Conservation (phyloP, 2,888 invertebrate genomes). For the Temnothorax ravouxi region DNA sequence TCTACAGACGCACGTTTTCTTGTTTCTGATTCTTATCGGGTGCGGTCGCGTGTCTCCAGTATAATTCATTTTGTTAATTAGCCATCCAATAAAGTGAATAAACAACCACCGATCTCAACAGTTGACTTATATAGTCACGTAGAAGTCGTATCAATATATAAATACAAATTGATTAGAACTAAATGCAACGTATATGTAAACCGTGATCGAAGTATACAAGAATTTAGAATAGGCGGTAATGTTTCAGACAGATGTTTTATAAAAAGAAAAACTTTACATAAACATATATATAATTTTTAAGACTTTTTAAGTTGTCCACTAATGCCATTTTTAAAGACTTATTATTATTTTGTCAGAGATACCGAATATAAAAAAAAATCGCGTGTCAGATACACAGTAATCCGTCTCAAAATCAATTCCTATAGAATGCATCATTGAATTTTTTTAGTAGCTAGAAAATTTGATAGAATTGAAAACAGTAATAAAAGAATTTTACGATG, state of each 20-base stretch:
- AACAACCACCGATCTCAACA: not conserved
- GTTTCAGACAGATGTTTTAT: not conserved
- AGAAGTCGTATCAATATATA: not conserved
- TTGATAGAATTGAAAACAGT: not conserved
- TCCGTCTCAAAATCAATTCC: not conserved
- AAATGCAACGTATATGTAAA: not conserved
- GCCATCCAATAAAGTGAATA: not conserved
- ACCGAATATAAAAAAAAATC: too few species aligned
- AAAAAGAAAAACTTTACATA: not conserved
- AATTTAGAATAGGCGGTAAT: not conserved
- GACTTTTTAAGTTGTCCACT: not conserved
- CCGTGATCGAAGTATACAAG: not conserved
- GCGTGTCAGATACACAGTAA: not conserved
- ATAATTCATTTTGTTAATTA: conserved; percentile 24
- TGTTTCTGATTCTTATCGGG: conserved; percentile 36
- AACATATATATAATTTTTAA: not conserved
- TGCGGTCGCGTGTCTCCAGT: not conserved
- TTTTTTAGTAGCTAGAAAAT: not conserved
- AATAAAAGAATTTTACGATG: not conserved
- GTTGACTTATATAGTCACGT: not conserved
- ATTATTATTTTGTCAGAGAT: not conserved
- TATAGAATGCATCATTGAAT: not conserved
- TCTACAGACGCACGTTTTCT: conserved; percentile 16
- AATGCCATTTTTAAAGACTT: not conserved
- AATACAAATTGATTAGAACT: not conserved